Evolutionary conservation across 2,113 vertebrate species (phyloP), one percentile per base, ranked within the genome.

Genomic region (Corydoras sp.): DNA sequence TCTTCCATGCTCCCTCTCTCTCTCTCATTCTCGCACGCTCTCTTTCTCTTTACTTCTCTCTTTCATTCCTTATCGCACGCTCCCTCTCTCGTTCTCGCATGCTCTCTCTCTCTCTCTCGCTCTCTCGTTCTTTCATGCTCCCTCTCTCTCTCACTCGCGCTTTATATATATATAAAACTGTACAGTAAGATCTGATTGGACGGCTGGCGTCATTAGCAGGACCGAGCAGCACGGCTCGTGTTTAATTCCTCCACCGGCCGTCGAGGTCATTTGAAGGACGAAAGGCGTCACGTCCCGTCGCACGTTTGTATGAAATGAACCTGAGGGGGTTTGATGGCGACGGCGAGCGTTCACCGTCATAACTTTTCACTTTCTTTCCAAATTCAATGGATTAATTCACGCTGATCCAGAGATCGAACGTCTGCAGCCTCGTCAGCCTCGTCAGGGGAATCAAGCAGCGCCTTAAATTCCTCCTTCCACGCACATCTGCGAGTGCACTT

Each of bases 321-420:
- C 58, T 66, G 72, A 69, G 72, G 72, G 65, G 69, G 65, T 74
- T 69, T 61, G 50, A 58, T 59, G 65, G 58, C 58, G 67, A 54
- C 56, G 63, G 18, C 65, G 30, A 71, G 64, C 55, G 69, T 77
- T 75, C 56, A 11, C 66, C 62, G 72, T 55, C 72, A 80, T 75
- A 72, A 65, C 69, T 69, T 77, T 72, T 71, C 68, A 77, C 69
- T 74, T 74, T 68, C 65, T 18, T 50, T 68, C 15, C 43, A 68
- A 77, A 74, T 80, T 77, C 61, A 80, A 77, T 77, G 65, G 77
- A 75, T 77, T 80, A 77, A 67, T 59, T 53, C 61, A 51, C 66
- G 48, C 50, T 43, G 61, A 80, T 77, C 30, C n/a, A 75, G 61
- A 80, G 77, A 72, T 65, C 74, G 65, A 51, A 72, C 10, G 31